phyloP scores from a whole-genome alignment of 2,888 invertebrate species.

The Stramonita haemastoma region DNA sequence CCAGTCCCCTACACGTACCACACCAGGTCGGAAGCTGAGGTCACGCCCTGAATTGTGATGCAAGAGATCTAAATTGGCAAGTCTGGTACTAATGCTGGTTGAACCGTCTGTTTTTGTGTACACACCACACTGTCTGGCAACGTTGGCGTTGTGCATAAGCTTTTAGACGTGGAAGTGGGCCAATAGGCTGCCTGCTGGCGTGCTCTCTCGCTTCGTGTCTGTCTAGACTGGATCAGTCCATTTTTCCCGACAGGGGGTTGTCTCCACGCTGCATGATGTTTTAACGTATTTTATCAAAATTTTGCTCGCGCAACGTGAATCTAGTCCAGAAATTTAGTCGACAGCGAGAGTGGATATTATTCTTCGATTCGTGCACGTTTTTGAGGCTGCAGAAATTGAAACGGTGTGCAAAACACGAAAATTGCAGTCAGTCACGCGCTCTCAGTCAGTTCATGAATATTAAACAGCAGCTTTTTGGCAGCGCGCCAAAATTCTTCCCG shows the following conservation, averaged over 20 bases:
- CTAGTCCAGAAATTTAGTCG: no score
- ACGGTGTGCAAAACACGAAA: not conserved
- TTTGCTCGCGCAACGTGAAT: not conserved
- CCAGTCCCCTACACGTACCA: not conserved
- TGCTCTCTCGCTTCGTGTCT: not conserved
- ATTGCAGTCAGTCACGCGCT: not conserved
- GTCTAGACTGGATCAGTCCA: constrained; percentile 20
- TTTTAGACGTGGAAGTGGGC: constrained; percentile 19
- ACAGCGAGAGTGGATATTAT: no score
- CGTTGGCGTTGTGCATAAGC: not conserved
- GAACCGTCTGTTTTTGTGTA: constrained; percentile 6
- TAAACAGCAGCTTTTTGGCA: not conserved
- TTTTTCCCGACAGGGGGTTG: not conserved
- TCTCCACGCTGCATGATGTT: not conserved
- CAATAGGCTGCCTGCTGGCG: constrained; percentile 18
- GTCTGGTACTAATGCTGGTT: not conserved
- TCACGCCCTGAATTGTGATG: not conserved
- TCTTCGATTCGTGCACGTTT: no score
- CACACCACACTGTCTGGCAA: constrained; percentile 18
- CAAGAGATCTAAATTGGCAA: not conserved
- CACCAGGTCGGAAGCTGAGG: not conserved
- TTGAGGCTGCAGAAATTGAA: not conserved
- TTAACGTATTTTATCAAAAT: not conserved
- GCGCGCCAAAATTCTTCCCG: constrained; percentile 20
- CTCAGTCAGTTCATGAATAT: not conserved